Percentiles rank a stretch among this genome's conserved stretches.
Evolutionary conservation across 2,888 invertebrate species (phyloP).

Genomic region (Drosophila neonasuta): DNA sequence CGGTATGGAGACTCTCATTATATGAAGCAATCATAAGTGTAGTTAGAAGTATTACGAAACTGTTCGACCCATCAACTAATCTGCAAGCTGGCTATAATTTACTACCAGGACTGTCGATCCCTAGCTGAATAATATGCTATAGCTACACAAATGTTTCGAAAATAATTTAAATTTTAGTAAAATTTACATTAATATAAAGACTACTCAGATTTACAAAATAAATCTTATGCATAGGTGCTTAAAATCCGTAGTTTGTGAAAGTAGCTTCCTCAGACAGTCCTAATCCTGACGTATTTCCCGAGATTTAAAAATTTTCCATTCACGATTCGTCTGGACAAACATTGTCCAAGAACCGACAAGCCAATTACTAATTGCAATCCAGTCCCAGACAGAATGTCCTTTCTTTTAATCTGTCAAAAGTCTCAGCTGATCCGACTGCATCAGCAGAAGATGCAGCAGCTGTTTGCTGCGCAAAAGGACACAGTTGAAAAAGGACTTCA

Average conservation of each 20-base stretch:
- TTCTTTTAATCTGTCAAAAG: conserved; percentile 29
- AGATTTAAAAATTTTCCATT: background rate
- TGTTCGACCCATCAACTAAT: no score
- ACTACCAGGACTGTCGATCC: no score
- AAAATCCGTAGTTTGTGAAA: background rate
- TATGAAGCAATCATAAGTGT: no score
- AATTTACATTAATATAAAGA: background rate
- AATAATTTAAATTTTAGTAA: no score
- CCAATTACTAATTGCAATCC: conserved; percentile 33
- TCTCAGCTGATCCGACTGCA: conserved; percentile 47
- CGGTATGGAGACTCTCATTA: no score
- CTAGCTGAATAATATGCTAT: no score
- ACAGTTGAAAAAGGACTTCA: conserved; percentile 12
- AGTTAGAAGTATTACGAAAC: no score
- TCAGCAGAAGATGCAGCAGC: conserved; percentile 35
- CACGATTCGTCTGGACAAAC: conserved; percentile 7
- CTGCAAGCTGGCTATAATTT: no score
- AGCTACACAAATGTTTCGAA: background rate
- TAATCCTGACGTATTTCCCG: background rate
- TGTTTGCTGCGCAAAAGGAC: conserved; percentile 14
- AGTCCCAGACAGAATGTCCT: conserved; percentile 23
- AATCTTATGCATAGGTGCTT: background rate
- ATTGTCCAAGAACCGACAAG: conserved; percentile 1
- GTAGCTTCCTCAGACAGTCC: no score
- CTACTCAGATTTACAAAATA: background rate